Evolutionary conservation across 2,888 invertebrate species (phyloP).

Genomic region (Calameuta idolon): DNA sequence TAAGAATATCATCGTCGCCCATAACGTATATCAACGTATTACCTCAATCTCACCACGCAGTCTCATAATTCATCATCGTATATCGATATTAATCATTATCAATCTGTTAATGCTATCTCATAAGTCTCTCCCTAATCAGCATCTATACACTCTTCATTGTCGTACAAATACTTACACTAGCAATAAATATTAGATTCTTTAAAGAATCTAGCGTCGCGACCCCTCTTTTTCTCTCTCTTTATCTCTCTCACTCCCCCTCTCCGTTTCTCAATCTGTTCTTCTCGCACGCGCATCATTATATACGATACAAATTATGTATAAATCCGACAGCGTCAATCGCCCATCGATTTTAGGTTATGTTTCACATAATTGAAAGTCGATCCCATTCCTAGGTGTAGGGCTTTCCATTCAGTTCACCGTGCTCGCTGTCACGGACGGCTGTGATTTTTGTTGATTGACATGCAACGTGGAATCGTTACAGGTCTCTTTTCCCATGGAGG

Average conservation of each 20-base stretch:
- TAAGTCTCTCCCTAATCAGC: background rate
- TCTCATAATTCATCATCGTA: background rate
- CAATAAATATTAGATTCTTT: conserved; percentile 63
- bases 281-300: conserved; percentile 21
- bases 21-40: background rate
- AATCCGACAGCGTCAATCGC: conserved; percentile 37
- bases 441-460: conserved; percentile 35
- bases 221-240: conserved; percentile 10
- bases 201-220: background rate
- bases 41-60: background rate
- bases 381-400: background rate
- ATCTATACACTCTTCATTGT: conserved; percentile 41
- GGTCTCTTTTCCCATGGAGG: conserved; percentile 45
- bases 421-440: conserved; percentile 49
- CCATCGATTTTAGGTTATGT: conserved; percentile 6
- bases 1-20: conserved; percentile 19
- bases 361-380: conserved; percentile 4
- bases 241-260: conserved; percentile 16
- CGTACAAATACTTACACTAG: conserved; percentile 63
- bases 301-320: conserved; percentile 55
- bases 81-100: background rate
- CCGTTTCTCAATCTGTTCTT: conserved; percentile 11
- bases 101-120: background rate
- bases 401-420: conserved; percentile 51
- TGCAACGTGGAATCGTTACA: conserved; percentile 49